These are phyloP conservation scores for Tipula confusa DNA, from an alignment of 2,888 invertebrate genomes.

Conservation along the genomic window DNA sequence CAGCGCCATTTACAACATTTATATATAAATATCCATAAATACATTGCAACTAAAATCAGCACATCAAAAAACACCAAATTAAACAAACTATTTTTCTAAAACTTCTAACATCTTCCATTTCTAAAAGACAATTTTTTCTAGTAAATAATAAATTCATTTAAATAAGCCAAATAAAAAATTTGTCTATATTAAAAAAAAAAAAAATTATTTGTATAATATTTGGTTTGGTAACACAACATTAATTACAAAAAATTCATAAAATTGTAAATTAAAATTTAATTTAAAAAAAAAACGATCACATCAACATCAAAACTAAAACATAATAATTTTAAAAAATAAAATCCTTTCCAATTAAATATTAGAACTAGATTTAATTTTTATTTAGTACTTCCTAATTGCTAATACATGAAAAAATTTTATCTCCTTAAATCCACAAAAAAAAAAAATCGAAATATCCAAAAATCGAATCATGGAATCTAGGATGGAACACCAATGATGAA, in stretches of 20 bases:
- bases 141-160: not conserved
- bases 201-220: not conserved
- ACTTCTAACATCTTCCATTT: not conserved
- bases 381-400: too few species aligned
- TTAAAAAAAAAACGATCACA: not conserved
- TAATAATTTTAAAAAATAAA: not conserved
- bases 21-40: not conserved
- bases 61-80: not conserved
- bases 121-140: not conserved
- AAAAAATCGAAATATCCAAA: too few species aligned
- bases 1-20: not conserved
- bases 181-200: not conserved
- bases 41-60: constrained; percentile 25
- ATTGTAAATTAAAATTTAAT: not conserved
- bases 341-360: not conserved
- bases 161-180: not conserved
- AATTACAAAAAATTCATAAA: not conserved
- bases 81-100: not conserved
- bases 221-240: not conserved
- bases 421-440: not conserved
- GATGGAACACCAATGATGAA: not conserved
- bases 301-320: constrained; percentile 3
- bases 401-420: not conserved
- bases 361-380: too few species aligned
- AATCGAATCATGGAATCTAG: too few species aligned